Base-by-base conservation (phyloP, 2,888 invertebrate genomes). In the Beris morrisii region DNA sequence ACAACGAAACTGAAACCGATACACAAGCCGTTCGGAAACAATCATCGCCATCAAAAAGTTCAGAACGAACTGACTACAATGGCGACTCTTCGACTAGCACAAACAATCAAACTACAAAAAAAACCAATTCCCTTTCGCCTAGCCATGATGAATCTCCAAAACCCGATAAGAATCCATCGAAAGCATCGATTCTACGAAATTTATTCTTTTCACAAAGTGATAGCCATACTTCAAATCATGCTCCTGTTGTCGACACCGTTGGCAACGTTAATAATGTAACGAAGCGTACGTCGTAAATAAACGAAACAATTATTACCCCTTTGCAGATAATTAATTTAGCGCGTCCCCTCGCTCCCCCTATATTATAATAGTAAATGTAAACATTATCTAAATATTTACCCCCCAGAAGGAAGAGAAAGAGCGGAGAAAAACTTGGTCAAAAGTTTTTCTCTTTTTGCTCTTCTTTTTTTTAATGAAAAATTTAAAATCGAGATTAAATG, bases 101-200 rank as follows among this genome's bases (percentile, higher is more conserved):
- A 46, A 64, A 22, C 28, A 9, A 30, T 15, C 38, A 52, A 44
- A 46, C 9, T 1, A 63, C 48, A 50, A 64, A 63, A 43, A 32
- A 15, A 50, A 43, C 48, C 13, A 59, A 31, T 45, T 50, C 45
- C 43, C 43, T n/a, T 38, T n/a, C 43, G 13, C 5, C 30, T 43
- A 22, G 30, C 13, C 66, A 56, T 61, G 58, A 67, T 6, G 66
- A 71, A 50, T 48, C 64, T 9, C 6, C 43, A 7, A 45, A 54
- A 38, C 46, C 66, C n/a, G 66, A 69, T 31, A 68, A 69, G 65
- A 71, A 69, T 64, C 65, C 71, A 58, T 73, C 73, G 50, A 73
- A 73, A 64, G 71, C 73, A 61, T 72, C 74, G 46, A 72, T 73
- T 50, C 64, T 74, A 58, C 67, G 74, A 57, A 73, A 72, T 70